Conservation (phyloP, 2,797 vertebrate species). For the Ceyx erithaca region DNA sequence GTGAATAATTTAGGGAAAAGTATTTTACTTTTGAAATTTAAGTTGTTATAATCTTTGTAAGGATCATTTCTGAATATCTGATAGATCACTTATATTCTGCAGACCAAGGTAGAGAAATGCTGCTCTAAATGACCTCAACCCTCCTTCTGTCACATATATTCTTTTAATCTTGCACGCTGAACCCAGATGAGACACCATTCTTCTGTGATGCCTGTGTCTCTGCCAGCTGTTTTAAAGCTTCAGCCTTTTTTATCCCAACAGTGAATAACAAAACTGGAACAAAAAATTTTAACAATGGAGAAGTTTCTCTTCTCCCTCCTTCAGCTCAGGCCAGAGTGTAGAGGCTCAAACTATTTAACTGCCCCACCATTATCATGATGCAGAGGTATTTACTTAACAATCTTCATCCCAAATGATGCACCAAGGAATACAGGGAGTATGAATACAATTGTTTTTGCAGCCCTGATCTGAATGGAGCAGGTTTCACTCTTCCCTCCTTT, state of each 20-base stretch:
- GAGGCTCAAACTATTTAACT: background rate
- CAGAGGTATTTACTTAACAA: background rate
- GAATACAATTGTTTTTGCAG: background rate
- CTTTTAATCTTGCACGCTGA: background rate
- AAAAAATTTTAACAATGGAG: background rate
- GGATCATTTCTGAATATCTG: background rate
- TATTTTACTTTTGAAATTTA: background rate
- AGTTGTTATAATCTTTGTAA: background rate
- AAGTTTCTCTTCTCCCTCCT: background rate
- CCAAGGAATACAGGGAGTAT: background rate
- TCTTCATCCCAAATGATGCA: background rate
- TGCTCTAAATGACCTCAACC: background rate
- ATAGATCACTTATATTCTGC: background rate
- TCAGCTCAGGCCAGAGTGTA: background rate
- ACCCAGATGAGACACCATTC: background rate
- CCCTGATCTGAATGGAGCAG: background rate
- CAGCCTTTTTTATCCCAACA: background rate
- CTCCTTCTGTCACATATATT: background rate
- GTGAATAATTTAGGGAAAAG: background rate
- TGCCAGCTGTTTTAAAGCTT: background rate
- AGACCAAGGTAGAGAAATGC: background rate
- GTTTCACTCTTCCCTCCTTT: background rate
- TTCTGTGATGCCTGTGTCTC: background rate
- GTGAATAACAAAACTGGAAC: background rate
- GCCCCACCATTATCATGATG: background rate